Evolutionary conservation across 2,797 vertebrate species (phyloP).

Genomic region (Sphaeramia orbicularis): DNA sequence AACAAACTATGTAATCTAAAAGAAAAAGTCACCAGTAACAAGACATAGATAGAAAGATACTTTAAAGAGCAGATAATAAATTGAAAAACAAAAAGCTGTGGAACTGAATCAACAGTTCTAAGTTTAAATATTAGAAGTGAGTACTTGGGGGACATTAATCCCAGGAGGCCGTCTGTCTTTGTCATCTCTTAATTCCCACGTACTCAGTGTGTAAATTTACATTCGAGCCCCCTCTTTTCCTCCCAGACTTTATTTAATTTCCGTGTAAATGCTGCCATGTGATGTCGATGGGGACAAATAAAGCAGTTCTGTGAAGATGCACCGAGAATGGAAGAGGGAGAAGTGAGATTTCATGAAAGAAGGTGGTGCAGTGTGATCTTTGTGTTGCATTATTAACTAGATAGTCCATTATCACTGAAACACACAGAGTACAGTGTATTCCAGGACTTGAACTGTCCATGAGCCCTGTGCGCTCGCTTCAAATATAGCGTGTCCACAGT

Average conservation of each 20-base stretch:
- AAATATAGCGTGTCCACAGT: constrained; percentile 35
- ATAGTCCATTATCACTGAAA: constrained; percentile 61
- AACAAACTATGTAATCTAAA: not conserved
- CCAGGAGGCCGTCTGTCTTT: not conserved
- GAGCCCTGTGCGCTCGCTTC: constrained; percentile 10
- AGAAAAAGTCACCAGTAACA: not conserved
- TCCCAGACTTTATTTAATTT: constrained; percentile 37
- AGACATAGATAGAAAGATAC: not conserved
- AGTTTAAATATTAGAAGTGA: not conserved
- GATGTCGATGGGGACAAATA: constrained; percentile 54
- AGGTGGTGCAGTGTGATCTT: constrained; percentile 55
- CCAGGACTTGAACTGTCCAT: not conserved
- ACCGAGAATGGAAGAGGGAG: constrained; percentile 22
- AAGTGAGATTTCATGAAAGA: constrained; percentile 52
- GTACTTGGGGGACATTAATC: constrained; percentile 1
- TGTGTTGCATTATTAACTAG: constrained; percentile 74
- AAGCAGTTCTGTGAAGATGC: constrained; percentile 51
- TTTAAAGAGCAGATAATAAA: not conserved
- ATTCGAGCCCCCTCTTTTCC: constrained; percentile 28
- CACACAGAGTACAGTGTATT: constrained; percentile 11
- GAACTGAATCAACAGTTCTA: not conserved
- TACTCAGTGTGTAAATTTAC: constrained; percentile 4
- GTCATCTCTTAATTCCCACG: not conserved
- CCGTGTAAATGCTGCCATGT: constrained; percentile 36
- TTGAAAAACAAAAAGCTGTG: not conserved